Conservation (phyloP, 1,140 invertebrate genomes). For the Bombus pascuorum region DNA sequence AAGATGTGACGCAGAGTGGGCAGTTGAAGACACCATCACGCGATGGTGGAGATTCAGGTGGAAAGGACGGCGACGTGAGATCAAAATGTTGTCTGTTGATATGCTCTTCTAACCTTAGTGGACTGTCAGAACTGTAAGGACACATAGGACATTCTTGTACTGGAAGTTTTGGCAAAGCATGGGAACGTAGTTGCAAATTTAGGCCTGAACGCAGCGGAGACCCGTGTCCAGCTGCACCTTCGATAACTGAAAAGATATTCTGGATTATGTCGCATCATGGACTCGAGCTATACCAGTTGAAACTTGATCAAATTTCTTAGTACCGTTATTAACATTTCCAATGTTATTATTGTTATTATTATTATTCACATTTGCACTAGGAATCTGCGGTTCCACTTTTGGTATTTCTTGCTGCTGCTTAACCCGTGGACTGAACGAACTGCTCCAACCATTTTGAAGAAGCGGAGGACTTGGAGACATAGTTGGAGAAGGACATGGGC, state of each 20-base stretch:
- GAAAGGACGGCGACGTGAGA: conserved; percentile 89
- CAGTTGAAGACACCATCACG: conserved; percentile 83
- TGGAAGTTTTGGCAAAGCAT: conserved; percentile 78
- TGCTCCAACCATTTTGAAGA: conserved; percentile 78
- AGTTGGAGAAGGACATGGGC: conserved; percentile 65
- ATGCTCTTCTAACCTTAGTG: conserved; percentile 90
- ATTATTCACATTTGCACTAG: conserved; percentile 78
- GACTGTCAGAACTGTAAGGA: conserved; percentile 89
- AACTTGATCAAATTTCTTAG: not conserved
- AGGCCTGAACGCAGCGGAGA: conserved; percentile 83
- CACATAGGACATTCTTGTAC: conserved; percentile 89
- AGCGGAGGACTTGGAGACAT: conserved; percentile 67
- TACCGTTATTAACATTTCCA: conserved; percentile 55
- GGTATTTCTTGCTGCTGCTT: conserved; percentile 57
- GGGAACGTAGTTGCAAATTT: conserved; percentile 81
- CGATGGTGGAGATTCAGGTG: conserved; percentile 79
- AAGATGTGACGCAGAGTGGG: conserved; percentile 89
- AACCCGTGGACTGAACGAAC: conserved; percentile 54
- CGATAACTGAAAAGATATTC: conserved; percentile 54
- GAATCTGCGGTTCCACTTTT: conserved; percentile 65
- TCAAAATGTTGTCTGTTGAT: conserved; percentile 94
- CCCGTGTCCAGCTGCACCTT: conserved; percentile 79
- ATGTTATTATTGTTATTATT: conserved; percentile 82
- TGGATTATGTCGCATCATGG: not conserved
- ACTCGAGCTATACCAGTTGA: not conserved